Evolutionary conservation across 2,113 vertebrate species (phyloP), one percentile per base, ranked within the genome.

Genomic region (Eretmochelys imbricata): DNA sequence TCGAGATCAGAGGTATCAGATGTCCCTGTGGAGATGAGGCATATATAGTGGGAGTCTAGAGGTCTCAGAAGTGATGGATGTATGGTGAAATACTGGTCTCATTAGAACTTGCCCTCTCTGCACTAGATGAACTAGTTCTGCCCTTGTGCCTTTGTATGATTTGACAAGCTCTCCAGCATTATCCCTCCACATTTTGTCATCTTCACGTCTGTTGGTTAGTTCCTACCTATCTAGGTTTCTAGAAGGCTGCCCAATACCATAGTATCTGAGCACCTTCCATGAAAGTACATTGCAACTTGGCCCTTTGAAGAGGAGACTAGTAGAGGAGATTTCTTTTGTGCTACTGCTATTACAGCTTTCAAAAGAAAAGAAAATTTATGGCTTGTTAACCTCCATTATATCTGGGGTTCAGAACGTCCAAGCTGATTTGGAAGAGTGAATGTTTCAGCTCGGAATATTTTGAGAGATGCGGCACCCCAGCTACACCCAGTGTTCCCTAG

Each of bases 321-420:
- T 85, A 25, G 49, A 48, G 54, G 50, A 69, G 8, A 1, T 8
- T 50, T 82, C 46, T 50, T 80, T 84, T 6, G 82, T 38, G 76
- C 22, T 88, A 78, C n/a, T 24, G 89, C n/a, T 24, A 90, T 51
- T 14, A 3, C 51, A 24, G 31, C 57, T 48, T 54, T 89, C 59
- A 42, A 42, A 42, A 42, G 42, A 42, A 42, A 5, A 16, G 11
- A 89, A 75, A n/a, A 90, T 54, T 80, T 65, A 89, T 89, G 59
- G 24, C 51, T 94, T 82, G n/a, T 94, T 94, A 90, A 85, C 88
- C 94, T 48, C 79, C 4, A 0, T n/a, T 87, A 2, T 80, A 57
- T 93, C 92, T 91, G 78, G 84, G 89, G 94, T 89, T 92, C 46
- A 72, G 29, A 92, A 72, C 49, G 82, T 48, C n/a, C 55, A 35